These are phyloP conservation scores for Saturnia japonica DNA, from an alignment of 2,888 invertebrate species.

Conservation along the genomic window DNA sequence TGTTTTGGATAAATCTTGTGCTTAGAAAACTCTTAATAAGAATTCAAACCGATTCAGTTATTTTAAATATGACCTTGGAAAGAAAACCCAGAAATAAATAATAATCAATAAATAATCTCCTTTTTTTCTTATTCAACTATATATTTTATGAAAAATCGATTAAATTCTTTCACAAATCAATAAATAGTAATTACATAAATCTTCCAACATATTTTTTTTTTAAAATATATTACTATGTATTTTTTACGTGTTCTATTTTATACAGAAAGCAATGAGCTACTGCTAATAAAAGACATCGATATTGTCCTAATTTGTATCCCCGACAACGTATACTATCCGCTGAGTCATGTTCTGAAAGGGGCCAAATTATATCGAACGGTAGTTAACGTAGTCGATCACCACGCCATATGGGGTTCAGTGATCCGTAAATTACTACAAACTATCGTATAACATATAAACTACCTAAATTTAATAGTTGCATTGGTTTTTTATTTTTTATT, in stretches of 20 bases:
- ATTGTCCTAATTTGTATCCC: slow-evolving; percentile 9
- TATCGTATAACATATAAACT: background rate
- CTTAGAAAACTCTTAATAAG: background rate
- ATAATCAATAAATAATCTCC: too few species aligned
- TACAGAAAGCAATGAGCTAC: background rate
- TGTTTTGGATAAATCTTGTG: background rate
- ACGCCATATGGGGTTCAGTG: slow-evolving; percentile 52
- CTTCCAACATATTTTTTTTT: too few species aligned
- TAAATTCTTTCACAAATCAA: background rate
- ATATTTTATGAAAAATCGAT: too few species aligned
- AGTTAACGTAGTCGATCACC: slow-evolving; percentile 54
- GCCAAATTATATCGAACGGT: slow-evolving; percentile 54
- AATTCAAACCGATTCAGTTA: too few species aligned
- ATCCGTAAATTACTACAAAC: background rate
- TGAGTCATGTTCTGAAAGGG: slow-evolving; percentile 58
- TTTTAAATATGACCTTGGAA: background rate
- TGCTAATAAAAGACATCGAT: background rate
- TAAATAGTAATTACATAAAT: background rate
- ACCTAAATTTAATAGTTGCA: too few species aligned
- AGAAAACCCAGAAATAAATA: too few species aligned
- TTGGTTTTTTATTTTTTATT: too few species aligned
- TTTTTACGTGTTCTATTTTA: background rate
- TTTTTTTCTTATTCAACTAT: too few species aligned
- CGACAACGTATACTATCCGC: slow-evolving; percentile 35
- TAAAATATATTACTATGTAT: too few species aligned